These are phyloP conservation scores for Micronisus gabar DNA, from an alignment of 2,113 vertebrate species.

Conservation along the genomic window DNA sequence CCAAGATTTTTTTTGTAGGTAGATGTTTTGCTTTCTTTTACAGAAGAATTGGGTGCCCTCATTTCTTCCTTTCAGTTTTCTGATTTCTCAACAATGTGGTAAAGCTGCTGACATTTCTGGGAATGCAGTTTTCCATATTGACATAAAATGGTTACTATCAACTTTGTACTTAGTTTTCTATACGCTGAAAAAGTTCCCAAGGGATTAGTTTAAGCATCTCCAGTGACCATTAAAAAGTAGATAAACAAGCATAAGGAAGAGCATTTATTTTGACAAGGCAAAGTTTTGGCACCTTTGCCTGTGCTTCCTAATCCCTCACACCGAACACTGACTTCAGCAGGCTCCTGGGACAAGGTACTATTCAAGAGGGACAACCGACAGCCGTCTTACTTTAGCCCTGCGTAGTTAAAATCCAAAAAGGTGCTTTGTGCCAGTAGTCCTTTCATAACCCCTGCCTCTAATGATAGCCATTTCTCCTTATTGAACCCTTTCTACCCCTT, in stretches of 20 bases:
- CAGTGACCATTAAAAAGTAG: background rate
- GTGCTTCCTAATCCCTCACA: background rate
- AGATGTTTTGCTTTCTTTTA: background rate
- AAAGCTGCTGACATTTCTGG: background rate
- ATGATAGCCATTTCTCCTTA: slow-evolving; percentile 33
- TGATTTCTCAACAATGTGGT: background rate
- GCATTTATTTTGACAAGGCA: background rate
- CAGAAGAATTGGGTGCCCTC: background rate
- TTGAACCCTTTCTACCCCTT: slow-evolving; percentile 21
- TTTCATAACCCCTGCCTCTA: slow-evolving; percentile 21
- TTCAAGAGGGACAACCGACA: background rate
- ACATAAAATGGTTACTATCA: background rate
- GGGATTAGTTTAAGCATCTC: background rate
- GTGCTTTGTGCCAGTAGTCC: slow-evolving; percentile 31
- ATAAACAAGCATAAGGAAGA: background rate
- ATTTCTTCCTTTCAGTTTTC: background rate
- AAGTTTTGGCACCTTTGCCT: slow-evolving; percentile 2
- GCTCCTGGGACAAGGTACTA: background rate
- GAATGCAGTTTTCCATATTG: background rate
- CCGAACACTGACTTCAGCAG: background rate
- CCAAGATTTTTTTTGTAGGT: background rate
- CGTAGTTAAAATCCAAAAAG: slow-evolving; percentile 24
- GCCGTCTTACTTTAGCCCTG: background rate
- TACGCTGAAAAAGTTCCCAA: background rate
- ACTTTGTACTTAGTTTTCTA: background rate